Percentiles rank a stretch among this genome's conserved stretches.
Evolutionary conservation across 2,888 invertebrate genomes (phyloP).

Genomic region (Aleiodes testaceus): DNA sequence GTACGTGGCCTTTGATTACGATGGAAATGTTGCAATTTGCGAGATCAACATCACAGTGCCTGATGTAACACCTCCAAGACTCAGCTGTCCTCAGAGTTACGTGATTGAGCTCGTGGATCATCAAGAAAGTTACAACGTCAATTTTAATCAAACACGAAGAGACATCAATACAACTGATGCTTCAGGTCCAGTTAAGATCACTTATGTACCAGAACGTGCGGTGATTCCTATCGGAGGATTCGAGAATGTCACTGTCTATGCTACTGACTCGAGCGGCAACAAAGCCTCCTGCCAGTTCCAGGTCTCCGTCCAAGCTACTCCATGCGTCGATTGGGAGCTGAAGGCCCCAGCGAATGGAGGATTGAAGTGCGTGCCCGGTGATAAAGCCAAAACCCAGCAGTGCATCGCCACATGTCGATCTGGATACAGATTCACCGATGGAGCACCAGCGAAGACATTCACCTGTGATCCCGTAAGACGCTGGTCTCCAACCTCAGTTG

Average conservation of each 20-base stretch:
- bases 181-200: slow-evolving; percentile 89
- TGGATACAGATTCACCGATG: slow-evolving; percentile 93
- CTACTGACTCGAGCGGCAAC: slow-evolving; percentile 90
- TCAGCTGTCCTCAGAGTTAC: slow-evolving; percentile 95
- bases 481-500: slow-evolving; percentile 92
- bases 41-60: slow-evolving; percentile 96
- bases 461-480: slow-evolving; percentile 86
- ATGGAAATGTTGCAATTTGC: slow-evolving; percentile 97
- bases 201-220: slow-evolving; percentile 84
- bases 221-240: slow-evolving; percentile 89
- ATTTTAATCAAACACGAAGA: slow-evolving; percentile 91
- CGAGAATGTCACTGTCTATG: slow-evolving; percentile 93
- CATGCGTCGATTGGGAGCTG: slow-evolving; percentile 96
- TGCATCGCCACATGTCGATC: slow-evolving; percentile 93
- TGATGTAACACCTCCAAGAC: slow-evolving; percentile 89
- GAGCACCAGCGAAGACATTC: slow-evolving; percentile 90
- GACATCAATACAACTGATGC: slow-evolving; percentile 91
- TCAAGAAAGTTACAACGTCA: slow-evolving; percentile 91
- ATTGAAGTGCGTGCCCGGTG: slow-evolving; percentile 88
- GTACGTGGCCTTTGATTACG: slow-evolving; percentile 97
- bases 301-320: slow-evolving; percentile 92
- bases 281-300: slow-evolving; percentile 94
- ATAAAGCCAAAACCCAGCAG: slow-evolving; percentile 80
- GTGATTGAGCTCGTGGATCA: slow-evolving; percentile 92
- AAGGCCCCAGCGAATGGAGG: slow-evolving; percentile 92